Evolutionary conservation across 53 echinoderm and acorn worm species (phyloP).

Genomic region (Echinometra lucunter): DNA sequence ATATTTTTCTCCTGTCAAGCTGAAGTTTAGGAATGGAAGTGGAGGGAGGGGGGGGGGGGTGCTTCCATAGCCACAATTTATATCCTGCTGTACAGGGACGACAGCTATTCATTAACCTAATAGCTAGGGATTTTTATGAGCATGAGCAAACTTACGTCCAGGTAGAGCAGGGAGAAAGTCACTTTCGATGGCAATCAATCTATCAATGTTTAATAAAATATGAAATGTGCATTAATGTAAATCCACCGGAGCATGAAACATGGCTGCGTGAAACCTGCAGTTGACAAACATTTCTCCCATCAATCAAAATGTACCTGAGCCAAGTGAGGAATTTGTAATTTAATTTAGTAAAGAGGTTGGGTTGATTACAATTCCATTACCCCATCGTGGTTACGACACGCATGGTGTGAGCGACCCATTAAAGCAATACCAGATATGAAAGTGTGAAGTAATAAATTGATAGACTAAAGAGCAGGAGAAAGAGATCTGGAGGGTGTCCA

Average conservation of each 20-base stretch:
- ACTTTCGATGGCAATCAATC: not conserved
- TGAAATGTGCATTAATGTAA: not conserved
- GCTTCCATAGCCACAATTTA: not conserved
- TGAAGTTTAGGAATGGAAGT: no score
- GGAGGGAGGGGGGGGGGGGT: no score
- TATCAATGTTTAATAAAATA: not conserved
- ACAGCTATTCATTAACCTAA: not conserved
- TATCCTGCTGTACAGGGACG: not conserved
- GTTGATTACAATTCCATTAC: not conserved
- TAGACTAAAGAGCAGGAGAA: not conserved
- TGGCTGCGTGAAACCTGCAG: not conserved
- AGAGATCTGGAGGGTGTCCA: not conserved
- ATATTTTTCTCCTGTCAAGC: no score
- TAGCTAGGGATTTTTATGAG: not conserved
- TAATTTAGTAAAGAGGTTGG: not conserved
- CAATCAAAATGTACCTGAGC: not conserved
- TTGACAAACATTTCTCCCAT: not conserved
- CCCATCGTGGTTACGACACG: not conserved
- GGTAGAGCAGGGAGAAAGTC: not conserved
- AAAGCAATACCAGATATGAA: not conserved
- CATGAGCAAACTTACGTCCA: not conserved
- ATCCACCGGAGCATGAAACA: not conserved
- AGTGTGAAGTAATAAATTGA: not conserved
- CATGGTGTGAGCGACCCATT: not conserved
- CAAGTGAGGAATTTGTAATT: not conserved